phyloP scores from a whole-genome alignment of 2,888 invertebrate genomes.

The Fragum sueziense region DNA sequence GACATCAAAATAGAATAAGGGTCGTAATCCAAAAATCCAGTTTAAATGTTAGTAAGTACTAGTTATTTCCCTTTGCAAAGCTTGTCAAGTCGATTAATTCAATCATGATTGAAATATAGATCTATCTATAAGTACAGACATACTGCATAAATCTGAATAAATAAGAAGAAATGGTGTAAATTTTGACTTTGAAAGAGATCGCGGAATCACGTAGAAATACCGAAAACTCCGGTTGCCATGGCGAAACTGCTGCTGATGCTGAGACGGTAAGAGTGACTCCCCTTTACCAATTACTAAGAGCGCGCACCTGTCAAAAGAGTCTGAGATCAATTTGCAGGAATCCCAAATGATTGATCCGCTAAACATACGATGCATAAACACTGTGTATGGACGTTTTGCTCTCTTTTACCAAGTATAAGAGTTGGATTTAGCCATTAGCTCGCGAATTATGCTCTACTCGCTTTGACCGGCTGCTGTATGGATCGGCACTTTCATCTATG shows the following conservation, averaged over 20 bases:
- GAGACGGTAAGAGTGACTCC: conserved; percentile 44
- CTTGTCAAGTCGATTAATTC: too few species aligned
- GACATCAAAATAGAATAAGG: too few species aligned
- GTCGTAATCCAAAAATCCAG: too few species aligned
- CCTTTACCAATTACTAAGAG: conserved; percentile 43
- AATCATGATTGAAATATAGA: too few species aligned
- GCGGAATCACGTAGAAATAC: too few species aligned
- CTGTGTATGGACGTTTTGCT: conserved; percentile 5
- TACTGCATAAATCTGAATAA: too few species aligned
- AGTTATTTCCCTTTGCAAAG: conserved; percentile 1
- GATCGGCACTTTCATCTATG: neutral
- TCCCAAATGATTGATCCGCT: conserved; percentile 41
- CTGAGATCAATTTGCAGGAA: conserved; percentile 52
- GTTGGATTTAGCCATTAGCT: neutral
- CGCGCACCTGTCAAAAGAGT: conserved; percentile 61
- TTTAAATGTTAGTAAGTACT: neutral
- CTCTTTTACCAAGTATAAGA: neutral
- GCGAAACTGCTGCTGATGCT: conserved; percentile 50
- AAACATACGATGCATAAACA: conserved; percentile 28
- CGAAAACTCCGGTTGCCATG: conserved; percentile 13
- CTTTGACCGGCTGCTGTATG: neutral
- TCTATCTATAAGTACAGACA: too few species aligned
- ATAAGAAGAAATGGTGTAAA: too few species aligned
- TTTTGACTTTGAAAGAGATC: too few species aligned
- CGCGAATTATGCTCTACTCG: neutral